These are phyloP conservation scores for Bedellia somnulentella DNA, from an alignment of 2,888 invertebrate species.

Conservation along the genomic window DNA sequence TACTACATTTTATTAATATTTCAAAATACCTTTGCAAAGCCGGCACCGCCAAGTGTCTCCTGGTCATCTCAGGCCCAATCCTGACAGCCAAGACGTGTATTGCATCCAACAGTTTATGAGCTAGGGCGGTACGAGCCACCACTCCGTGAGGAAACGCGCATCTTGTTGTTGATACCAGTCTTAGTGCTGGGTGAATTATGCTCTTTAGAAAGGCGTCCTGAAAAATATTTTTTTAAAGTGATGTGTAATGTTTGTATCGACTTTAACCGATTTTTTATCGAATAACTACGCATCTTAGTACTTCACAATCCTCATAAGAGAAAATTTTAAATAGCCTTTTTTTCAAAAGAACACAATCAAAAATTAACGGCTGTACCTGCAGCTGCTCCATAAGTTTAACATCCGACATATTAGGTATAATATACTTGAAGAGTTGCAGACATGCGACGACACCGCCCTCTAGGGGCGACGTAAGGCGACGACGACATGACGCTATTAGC, in stretches of 20 bases:
- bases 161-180: slow-evolving; percentile 77
- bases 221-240: not conserved
- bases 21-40: slow-evolving; percentile 51
- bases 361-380: too few species aligned
- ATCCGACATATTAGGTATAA: slow-evolving; percentile 81
- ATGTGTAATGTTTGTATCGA: not conserved
- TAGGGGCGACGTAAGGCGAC: slow-evolving; percentile 77
- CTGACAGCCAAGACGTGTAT: slow-evolving; percentile 78
- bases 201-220: slow-evolving; percentile 85
- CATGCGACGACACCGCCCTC: slow-evolving; percentile 90
- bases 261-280: too few species aligned
- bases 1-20: not conserved
- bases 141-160: slow-evolving; percentile 82
- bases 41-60: slow-evolving; percentile 71
- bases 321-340: too few species aligned
- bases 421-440: slow-evolving; percentile 75
- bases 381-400: slow-evolving; percentile 84
- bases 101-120: slow-evolving; percentile 80
- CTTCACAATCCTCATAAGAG: too few species aligned
- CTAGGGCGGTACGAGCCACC: slow-evolving; percentile 71
- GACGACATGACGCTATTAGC: slow-evolving; percentile 76
- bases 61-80: slow-evolving; percentile 77
- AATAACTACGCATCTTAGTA: too few species aligned
- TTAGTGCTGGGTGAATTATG: slow-evolving; percentile 81
- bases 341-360: too few species aligned